phyloP scores from a whole-genome alignment of 2,113 vertebrate genomes.

The Oenanthe oenanthe region DNA sequence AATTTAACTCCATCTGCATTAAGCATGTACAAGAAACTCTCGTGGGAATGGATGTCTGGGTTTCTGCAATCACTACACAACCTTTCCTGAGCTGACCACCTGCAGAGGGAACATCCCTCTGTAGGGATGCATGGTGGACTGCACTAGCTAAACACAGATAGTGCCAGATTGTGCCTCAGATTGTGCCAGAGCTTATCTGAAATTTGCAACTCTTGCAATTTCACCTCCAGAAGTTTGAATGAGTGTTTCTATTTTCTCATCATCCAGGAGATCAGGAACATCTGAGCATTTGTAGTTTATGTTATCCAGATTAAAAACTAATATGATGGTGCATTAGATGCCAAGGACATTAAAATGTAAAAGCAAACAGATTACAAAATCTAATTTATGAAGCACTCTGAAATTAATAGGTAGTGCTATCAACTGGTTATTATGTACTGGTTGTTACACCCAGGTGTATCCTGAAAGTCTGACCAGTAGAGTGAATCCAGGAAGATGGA shows the following conservation, averaged over 20 bases:
- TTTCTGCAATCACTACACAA: background rate
- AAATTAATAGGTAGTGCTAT: background rate
- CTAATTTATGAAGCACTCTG: background rate
- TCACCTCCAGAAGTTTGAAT: background rate
- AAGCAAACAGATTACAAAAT: background rate
- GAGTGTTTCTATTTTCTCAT: background rate
- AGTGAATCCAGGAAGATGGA: background rate
- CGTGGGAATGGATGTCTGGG: background rate
- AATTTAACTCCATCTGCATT: background rate
- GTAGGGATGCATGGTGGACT: background rate
- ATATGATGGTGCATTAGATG: background rate
- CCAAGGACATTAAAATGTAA: background rate
- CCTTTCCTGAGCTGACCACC: background rate
- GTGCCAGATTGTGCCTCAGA: no score
- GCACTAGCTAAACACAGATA: background rate
- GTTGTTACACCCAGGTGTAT: background rate
- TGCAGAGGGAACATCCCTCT: background rate
- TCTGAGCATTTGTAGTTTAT: background rate
- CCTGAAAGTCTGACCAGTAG: background rate
- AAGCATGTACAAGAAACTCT: background rate
- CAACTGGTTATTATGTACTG: background rate
- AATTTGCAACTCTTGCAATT: background rate
- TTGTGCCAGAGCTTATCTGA: background rate
- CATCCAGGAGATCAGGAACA: background rate
- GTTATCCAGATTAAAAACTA: background rate